These are phyloP conservation scores for Drosophila leonis DNA, from an alignment of 2,888 invertebrate species.

Conservation along the genomic window DNA sequence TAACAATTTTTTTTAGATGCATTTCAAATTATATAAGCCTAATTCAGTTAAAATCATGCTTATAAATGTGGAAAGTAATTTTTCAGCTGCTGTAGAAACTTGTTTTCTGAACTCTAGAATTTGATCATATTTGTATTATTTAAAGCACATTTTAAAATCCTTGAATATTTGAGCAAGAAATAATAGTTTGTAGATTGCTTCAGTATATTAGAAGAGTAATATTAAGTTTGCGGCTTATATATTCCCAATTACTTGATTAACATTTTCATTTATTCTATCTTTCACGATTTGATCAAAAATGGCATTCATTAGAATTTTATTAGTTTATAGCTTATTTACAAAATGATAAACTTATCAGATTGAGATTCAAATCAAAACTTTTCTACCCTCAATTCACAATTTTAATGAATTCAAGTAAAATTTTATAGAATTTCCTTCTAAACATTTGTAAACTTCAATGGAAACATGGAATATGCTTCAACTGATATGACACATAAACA, in stretches of 20 bases:
- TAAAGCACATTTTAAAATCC: not conserved
- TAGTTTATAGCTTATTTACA: not conserved
- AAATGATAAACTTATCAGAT: not conserved
- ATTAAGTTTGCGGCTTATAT: too few species aligned
- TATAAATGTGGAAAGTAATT: not conserved
- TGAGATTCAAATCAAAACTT: not conserved
- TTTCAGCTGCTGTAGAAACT: too few species aligned
- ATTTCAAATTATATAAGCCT: not conserved
- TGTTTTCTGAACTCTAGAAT: not conserved
- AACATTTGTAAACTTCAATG: too few species aligned
- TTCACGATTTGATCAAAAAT: too few species aligned
- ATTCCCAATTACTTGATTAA: too few species aligned
- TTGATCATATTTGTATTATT: not conserved
- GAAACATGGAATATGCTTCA: too few species aligned
- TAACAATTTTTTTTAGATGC: not conserved
- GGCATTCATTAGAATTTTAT: too few species aligned
- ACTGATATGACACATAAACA: not conserved
- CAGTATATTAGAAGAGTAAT: too few species aligned
- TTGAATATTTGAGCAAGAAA: not conserved
- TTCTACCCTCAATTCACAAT: not conserved
- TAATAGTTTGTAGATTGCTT: too few species aligned
- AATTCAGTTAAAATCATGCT: not conserved
- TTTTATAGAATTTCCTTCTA: too few species aligned
- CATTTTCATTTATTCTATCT: too few species aligned
- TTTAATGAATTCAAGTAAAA: too few species aligned